These are phyloP conservation scores for Pavo muticus DNA, from an alignment of 2,113 vertebrate genomes.

Conservation along the genomic window DNA sequence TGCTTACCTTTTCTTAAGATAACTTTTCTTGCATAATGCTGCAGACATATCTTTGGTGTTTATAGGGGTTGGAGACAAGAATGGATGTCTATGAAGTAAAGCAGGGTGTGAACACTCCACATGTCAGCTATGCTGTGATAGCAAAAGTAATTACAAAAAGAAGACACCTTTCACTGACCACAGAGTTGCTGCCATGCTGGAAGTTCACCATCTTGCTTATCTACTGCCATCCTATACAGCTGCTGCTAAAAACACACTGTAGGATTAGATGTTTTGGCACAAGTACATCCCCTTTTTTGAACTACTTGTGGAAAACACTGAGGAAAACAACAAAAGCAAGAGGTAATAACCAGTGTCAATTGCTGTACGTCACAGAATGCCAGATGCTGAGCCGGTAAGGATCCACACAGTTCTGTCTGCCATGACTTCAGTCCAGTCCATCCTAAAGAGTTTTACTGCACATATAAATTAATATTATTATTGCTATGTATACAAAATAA, in stretches of 20 bases:
- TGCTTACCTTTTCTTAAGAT: background rate
- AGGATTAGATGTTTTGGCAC: background rate
- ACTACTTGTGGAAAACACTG: background rate
- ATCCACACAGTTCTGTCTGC: rapidly evolving
- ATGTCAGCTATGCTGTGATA: background rate
- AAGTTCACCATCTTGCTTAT: background rate
- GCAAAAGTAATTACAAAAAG: background rate
- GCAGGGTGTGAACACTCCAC: background rate
- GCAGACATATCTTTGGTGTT: background rate
- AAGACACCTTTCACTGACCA: background rate
- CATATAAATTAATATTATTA: background rate
- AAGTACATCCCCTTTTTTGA: background rate
- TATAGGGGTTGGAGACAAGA: background rate
- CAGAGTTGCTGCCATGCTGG: background rate
- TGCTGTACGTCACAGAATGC: background rate
- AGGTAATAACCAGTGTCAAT: background rate
- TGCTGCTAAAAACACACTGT: background rate
- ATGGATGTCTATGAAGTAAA: background rate
- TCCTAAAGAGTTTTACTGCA: background rate
- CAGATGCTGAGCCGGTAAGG: background rate
- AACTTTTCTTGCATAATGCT: background rate
- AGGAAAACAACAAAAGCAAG: background rate
- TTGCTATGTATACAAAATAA: background rate
- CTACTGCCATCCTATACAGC: background rate
- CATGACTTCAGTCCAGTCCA: rapidly evolving